These are phyloP conservation scores for Suncus etruscus DNA, from an alignment of 2,113 vertebrate genomes.

Conservation along the genomic window DNA sequence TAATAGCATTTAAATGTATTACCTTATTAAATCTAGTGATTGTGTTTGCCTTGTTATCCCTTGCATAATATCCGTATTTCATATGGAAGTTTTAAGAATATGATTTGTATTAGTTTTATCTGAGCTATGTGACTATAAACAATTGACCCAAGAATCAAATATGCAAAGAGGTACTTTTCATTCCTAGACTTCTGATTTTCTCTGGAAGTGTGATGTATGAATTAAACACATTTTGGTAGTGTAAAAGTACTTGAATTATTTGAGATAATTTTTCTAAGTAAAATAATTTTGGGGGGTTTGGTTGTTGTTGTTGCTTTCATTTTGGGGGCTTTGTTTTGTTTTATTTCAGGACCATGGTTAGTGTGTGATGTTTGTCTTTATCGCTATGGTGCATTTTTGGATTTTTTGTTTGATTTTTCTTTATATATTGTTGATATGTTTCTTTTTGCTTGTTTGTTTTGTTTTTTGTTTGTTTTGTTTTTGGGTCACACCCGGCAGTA, in stretches of 20 bases:
- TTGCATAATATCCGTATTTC: background rate
- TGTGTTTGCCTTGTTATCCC: background rate
- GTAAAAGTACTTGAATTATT: background rate
- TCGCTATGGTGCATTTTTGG: too few species aligned
- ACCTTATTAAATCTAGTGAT: background rate
- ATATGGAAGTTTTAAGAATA: background rate
- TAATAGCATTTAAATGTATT: background rate
- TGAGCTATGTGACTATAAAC: background rate
- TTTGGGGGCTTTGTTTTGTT: too few species aligned
- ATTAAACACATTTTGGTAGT: background rate
- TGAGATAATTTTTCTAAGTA: constrained; percentile 26
- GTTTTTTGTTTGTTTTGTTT: too few species aligned
- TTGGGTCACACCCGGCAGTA: too few species aligned
- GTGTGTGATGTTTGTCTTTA: too few species aligned
- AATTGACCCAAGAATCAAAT: background rate
- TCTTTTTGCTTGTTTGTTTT: too few species aligned
- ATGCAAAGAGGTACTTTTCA: background rate
- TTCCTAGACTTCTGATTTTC: background rate
- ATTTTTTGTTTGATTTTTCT: too few species aligned
- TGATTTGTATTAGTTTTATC: background rate
- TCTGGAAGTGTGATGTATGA: background rate
- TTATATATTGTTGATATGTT: too few species aligned
- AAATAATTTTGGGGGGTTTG: too few species aligned
- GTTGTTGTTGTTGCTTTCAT: too few species aligned
- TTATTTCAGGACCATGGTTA: too few species aligned